A percentile compares a stretch with the other conserved stretches of the same genome.
These are phyloP conservation scores for Ophthalmolycus amberensis DNA, from an alignment of 2,113 vertebrate species.

Conservation along the genomic window DNA sequence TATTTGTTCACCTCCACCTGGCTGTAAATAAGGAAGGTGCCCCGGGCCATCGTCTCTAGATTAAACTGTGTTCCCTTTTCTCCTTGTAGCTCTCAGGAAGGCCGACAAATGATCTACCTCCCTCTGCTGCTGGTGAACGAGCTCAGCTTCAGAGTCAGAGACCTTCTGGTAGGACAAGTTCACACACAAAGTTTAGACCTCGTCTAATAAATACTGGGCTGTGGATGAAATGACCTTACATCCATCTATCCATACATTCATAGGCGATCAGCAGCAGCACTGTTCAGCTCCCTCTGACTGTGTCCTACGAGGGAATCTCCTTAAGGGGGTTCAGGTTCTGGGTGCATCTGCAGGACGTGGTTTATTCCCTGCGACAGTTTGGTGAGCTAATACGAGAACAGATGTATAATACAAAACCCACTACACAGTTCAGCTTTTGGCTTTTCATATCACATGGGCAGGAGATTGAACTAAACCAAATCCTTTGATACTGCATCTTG, in stretches of 20 bases:
- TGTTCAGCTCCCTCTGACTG: constrained; percentile 89
- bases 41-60: not conserved
- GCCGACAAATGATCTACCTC: constrained; percentile 92
- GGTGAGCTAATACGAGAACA: constrained; percentile 82
- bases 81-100: constrained; percentile 89
- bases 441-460: not conserved
- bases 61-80: not conserved
- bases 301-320: constrained; percentile 93
- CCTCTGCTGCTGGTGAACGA: constrained; percentile 97
- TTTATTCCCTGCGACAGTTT: constrained; percentile 94
- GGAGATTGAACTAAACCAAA: not conserved
- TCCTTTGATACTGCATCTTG: not conserved
- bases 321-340: constrained; percentile 93
- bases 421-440: not conserved
- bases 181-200: not conserved
- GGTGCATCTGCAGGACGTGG: constrained; percentile 97
- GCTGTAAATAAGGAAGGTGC: not conserved
- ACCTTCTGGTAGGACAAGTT: constrained; percentile 88
- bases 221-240: not conserved
- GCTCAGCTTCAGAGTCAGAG: constrained; percentile 93
- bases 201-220: not conserved
- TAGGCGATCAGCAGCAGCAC: constrained; percentile 92
- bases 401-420: not conserved
- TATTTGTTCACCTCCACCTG: not conserved
- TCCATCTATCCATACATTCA: not conserved